Base-by-base conservation (phyloP, 2,888 invertebrate species). In the Sphaerophoria rueppellii region DNA sequence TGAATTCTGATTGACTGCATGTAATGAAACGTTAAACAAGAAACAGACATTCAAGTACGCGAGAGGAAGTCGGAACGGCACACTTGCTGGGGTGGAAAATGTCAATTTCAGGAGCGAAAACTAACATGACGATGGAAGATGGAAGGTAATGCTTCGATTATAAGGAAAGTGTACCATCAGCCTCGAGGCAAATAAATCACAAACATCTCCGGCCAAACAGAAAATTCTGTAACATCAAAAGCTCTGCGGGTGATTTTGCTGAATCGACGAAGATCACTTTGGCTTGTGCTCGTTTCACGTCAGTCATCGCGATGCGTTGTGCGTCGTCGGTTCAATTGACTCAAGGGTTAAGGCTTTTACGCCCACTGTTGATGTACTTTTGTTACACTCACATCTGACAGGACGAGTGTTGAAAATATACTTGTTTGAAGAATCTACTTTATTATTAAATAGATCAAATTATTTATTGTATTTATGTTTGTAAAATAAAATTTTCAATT, bases 31-130 rank as follows among this genome's bases (percentile, higher is more conserved):
- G 65, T 67, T 73, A 65, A 77, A 80, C 60, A 55, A 75, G 55
- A 58, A 55, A 48, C 65, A 65, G 60, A 60, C 60, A 60, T 60
- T 7, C 6, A 7, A 40, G 6, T 9, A 7, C 6, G 9, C 6
- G 40, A 14, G 43, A 67, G 75, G 63, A 76, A 73, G 73, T 57
- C 70, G 54, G 60, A 34, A 12, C 58, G 72, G 81, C 81, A 77
- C 85, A 76, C 80, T 63, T n/a, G 32, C 37, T 72, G 77, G 81
- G 80, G 80, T 81, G 73, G 85, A 69, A 85, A 85, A 76, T 75
- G 81, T 85, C 85, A 81, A 70, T 69, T 14, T 57, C 85, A 85
- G 85, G 69, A 81, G 81, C 81, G 73, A 80, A 72, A 85, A 75
- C 71, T 72, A 65, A 75, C 76, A 76, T 24, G 24, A 24, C 24